Evolutionary conservation across 2,113 vertebrate genomes (phyloP), one percentile per base, ranked within the genome.

Genomic region (Ibidorhyncha struthersii): DNA sequence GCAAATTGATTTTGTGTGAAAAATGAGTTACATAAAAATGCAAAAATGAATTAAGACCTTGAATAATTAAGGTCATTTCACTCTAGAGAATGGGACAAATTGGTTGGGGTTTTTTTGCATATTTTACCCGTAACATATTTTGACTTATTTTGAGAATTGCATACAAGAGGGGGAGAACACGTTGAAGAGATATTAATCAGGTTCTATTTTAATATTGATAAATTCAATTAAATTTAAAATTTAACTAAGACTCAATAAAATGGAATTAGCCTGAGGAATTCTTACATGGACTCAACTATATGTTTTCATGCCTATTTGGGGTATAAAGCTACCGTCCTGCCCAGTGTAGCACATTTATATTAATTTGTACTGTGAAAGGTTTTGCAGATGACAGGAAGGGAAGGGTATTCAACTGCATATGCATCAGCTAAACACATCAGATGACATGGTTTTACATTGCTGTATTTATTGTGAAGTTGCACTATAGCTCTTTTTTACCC

Each of bases 71-170:
- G 4, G 4, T 43, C 16, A 41, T 32, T 53, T 73, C 5, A 79
- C 15, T 89, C 7, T 38, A 36, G 16, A 82, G 36, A 65, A 82
- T 9, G 4, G 13, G 29, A 40, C 8, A 45, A 50, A 78, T 26
- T 65, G 1, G 4, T 77, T 14, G 25, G 15, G 5, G 0, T 0
- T 6, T 25, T 55, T 86, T 43, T 62, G 2, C 12, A 20, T 50
- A 45, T 77, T 87, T 70, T 56, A 14, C 22, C 22, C 43, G 22
- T 26, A 63, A 70, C 17, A 43, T 58, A 58, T 63, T 77, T 70
- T 87, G 4, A 21, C 12, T 70, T 70, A 47, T 47, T 78, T 84
- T 84, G 17, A 56, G 13, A 62, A 41, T 62, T 4, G 0, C 19
- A n/a, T 43, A 21, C 30, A 74, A 76, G 27, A 41, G 32, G 10